Conservation (phyloP, 1,140 invertebrate genomes). For the Pseudomyrmex pallidus region DNA sequence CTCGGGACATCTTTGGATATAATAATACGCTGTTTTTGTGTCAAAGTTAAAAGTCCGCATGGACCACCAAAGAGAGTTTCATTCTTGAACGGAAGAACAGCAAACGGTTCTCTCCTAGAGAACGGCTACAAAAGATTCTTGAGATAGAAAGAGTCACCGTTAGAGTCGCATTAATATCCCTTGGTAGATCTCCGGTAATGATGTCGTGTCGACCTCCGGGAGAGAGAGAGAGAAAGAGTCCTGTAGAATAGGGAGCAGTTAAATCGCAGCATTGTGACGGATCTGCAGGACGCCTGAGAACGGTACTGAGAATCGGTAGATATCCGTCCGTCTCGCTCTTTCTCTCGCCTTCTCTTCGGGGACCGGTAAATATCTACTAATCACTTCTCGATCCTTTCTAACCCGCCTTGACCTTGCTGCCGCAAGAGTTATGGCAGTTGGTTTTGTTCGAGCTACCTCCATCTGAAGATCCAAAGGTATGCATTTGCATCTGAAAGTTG, state of each 20-base stretch:
- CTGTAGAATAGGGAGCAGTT: constrained; percentile 75
- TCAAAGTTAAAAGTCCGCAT: neutral
- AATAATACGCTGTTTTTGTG: constrained; percentile 30
- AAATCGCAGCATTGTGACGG: constrained; percentile 68
- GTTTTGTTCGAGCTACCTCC: constrained; percentile 71
- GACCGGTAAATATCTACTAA: constrained; percentile 76
- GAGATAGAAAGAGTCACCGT: constrained; percentile 58
- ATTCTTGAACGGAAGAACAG: constrained; percentile 39
- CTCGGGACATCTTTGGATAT: constrained; percentile 29
- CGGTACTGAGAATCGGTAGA: constrained; percentile 70
- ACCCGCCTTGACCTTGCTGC: constrained; percentile 69
- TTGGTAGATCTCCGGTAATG: constrained; percentile 62
- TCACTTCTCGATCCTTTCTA: constrained; percentile 78
- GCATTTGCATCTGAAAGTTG: constrained; percentile 33
- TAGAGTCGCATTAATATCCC: constrained; percentile 73
- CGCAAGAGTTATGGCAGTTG: constrained; percentile 73
- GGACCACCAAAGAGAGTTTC: constrained; percentile 48
- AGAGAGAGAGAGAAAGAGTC: constrained; percentile 27
- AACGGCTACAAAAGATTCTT: constrained; percentile 10
- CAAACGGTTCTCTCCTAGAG: constrained; percentile 17
- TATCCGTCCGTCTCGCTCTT: constrained; percentile 4
- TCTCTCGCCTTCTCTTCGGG: constrained; percentile 49
- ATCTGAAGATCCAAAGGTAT: constrained; percentile 31
- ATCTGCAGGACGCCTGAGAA: constrained; percentile 66
- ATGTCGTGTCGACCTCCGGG: constrained; percentile 48